Percentiles rank a stretch among this genome's conserved stretches.
phyloP scores from a whole-genome alignment of 2,113 vertebrate genomes.

The Eulemur rufifrons region DNA sequence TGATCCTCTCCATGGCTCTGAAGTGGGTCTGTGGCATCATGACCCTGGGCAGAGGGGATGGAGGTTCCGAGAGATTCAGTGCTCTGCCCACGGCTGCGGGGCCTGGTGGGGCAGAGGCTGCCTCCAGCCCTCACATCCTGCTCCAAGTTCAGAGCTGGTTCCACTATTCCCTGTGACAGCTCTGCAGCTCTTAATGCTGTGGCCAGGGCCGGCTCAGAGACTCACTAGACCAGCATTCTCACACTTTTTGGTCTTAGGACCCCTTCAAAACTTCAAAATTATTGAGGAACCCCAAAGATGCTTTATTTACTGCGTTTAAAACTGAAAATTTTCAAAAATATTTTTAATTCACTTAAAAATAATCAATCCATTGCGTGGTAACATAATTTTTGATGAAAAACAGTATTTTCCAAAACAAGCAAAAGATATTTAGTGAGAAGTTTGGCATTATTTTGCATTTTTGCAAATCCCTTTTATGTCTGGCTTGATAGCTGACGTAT shows the following conservation, averaged over 20 bases:
- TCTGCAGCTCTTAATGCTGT: not conserved
- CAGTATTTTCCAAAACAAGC: not conserved
- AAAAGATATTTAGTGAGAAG: not conserved
- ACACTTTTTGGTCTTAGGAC: not conserved
- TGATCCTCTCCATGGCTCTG: not conserved
- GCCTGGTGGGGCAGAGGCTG: not conserved
- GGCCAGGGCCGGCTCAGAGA: not conserved
- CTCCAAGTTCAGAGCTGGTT: not conserved
- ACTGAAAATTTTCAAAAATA: not conserved
- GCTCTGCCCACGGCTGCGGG: not conserved
- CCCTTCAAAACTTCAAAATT: not conserved
- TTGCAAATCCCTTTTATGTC: not conserved
- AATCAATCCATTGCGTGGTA: not conserved
- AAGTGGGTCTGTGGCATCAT: not conserved
- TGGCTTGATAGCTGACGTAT: not conserved
- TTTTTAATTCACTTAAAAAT: not conserved
- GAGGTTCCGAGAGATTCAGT: not conserved
- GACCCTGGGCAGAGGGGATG: not conserved
- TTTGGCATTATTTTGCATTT: not conserved
- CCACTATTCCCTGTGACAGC: accelerated
- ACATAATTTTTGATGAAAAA: not conserved
- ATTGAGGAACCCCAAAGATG: not conserved
- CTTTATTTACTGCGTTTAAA: not conserved
- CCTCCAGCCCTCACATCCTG: not conserved
- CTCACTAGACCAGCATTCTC: not conserved